Conservation (phyloP, 1,140 invertebrate genomes). For the Harpegnathos saltator region DNA sequence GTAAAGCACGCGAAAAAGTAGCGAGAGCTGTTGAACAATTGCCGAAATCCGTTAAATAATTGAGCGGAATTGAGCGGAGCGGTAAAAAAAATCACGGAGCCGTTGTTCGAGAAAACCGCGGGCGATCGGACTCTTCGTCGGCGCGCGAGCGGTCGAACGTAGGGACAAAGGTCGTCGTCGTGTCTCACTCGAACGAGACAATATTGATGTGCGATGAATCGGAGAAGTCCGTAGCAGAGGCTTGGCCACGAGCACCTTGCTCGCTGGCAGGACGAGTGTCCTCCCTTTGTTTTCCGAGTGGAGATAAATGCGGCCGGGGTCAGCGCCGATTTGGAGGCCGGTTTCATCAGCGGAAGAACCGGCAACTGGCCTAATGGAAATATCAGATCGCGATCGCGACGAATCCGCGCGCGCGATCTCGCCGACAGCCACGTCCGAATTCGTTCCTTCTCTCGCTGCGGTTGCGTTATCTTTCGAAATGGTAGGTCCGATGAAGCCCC, state of each 20-base stretch:
- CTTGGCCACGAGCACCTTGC: slow-evolving; percentile 70
- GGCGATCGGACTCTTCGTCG: slow-evolving; percentile 33
- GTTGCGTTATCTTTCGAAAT: background rate
- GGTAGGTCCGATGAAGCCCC: slow-evolving; percentile 37
- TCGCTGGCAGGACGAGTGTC: slow-evolving; percentile 68
- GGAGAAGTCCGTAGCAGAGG: slow-evolving; percentile 71
- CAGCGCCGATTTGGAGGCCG: slow-evolving; percentile 55
- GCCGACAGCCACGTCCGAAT: slow-evolving; percentile 12
- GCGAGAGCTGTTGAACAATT: slow-evolving; percentile 1
- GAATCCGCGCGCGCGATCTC: background rate
- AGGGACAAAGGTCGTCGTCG: slow-evolving; percentile 59
- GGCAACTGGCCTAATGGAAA: slow-evolving; percentile 47
- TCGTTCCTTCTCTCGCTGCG: background rate
- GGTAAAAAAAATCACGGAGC: slow-evolving; percentile 30
- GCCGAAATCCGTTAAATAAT: background rate
- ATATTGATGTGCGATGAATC: slow-evolving; percentile 76
- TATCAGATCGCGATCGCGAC: slow-evolving; percentile 26
- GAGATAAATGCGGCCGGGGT: slow-evolving; percentile 70
- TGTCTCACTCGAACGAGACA: slow-evolving; percentile 70
- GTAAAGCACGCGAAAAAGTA: too few species aligned
- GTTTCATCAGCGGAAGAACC: slow-evolving; percentile 64
- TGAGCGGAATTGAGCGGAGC: too few species aligned
- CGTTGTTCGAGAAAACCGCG: slow-evolving; percentile 30
- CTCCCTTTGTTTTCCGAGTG: slow-evolving; percentile 72
- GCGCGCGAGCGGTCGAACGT: slow-evolving; percentile 54